Conservation (phyloP, 2,797 vertebrate species). For the Acomys russatus region DNA sequence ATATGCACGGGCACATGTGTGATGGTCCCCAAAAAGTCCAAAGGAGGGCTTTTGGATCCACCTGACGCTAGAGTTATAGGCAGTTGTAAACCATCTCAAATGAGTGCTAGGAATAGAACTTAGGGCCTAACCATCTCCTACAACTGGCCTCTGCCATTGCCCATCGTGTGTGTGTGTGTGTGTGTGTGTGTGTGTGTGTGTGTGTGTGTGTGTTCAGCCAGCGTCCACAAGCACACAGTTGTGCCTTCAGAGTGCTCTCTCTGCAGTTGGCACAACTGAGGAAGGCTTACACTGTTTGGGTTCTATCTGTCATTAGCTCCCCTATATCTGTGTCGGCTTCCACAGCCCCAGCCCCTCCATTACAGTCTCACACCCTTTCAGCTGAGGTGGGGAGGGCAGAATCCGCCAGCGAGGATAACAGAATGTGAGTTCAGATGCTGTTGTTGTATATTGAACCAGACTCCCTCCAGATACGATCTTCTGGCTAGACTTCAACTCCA, state of each 20-base stretch:
- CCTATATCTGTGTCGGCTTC: background rate
- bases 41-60: background rate
- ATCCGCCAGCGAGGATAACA: background rate
- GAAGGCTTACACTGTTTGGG: background rate
- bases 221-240: background rate
- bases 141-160: background rate
- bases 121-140: background rate
- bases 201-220: background rate
- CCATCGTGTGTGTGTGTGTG: too few relatives aligned
- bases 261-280: background rate
- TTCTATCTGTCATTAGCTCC: background rate
- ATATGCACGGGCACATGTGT: background rate
- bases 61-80: background rate
- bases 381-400: background rate
- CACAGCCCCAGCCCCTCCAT: background rate
- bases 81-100: background rate
- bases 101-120: background rate
- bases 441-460: background rate
- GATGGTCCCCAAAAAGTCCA: background rate
- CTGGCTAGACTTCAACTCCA: background rate
- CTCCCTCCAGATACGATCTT: background rate
- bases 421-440: background rate
- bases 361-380: background rate
- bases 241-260: background rate
- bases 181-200: too few relatives aligned